Percentiles rank a stretch among this genome's conserved stretches.
These are phyloP conservation scores for Crossaster papposus DNA, from an alignment of 53 echinoderm and acorn worm genomes.

Conservation along the genomic window DNA sequence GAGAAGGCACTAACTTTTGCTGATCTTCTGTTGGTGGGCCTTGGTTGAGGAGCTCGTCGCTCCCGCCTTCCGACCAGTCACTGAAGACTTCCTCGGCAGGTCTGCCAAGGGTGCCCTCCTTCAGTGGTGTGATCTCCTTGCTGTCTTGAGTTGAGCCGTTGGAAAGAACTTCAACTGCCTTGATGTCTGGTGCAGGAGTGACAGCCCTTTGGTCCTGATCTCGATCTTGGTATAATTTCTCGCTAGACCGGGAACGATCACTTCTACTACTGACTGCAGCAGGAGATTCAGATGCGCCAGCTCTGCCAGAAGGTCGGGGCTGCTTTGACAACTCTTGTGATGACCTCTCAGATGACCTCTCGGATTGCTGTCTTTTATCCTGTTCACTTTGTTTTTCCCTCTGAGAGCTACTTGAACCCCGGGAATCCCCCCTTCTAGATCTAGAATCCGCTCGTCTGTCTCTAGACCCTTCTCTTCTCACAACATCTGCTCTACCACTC, in stretches of 20 bases:
- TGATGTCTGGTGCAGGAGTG: not conserved
- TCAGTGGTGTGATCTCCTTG: constrained; percentile 42
- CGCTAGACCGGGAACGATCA: constrained; percentile 31
- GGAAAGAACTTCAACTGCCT: constrained; percentile 27
- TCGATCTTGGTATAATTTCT: constrained; percentile 19
- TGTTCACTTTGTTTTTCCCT: constrained; percentile 18
- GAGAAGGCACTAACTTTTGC: not conserved
- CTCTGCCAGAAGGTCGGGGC: not conserved
- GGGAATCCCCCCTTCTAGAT: constrained; percentile 46
- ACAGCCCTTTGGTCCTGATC: constrained; percentile 31
- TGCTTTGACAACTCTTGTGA: constrained; percentile 21
- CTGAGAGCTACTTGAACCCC: constrained; percentile 34
- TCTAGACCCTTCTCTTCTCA: constrained; percentile 15
- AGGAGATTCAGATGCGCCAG: constrained; percentile 6
- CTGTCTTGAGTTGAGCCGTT: constrained; percentile 25
- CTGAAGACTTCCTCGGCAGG: constrained; percentile 64
- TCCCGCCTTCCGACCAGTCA: constrained; percentile 77
- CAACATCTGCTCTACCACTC: not conserved
- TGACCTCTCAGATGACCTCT: constrained; percentile 7
- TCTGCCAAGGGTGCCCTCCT: constrained; percentile 40
- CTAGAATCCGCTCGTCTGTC: constrained; percentile 40
- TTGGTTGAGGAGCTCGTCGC: constrained; percentile 66
- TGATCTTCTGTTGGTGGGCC: constrained; percentile 41
- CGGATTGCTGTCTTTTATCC: not conserved
- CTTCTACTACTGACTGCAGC: not conserved